phyloP scores from a whole-genome alignment of 2,888 invertebrate genomes.

The Graphium colonna region DNA sequence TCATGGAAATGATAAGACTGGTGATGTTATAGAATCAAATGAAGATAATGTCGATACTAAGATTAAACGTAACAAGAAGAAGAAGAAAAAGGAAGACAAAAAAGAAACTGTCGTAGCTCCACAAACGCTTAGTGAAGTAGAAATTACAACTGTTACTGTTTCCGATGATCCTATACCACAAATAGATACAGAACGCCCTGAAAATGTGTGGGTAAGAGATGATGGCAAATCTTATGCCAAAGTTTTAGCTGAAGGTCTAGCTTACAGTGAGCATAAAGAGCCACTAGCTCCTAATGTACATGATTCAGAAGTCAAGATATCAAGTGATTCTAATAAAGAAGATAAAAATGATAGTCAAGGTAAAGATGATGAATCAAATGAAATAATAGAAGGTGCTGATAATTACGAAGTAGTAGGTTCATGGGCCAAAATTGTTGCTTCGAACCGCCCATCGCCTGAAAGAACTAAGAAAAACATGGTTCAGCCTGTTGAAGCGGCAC shows the following conservation, averaged over 20 bases:
- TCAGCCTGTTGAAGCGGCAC: conserved; percentile 26
- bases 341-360: conserved; percentile 13
- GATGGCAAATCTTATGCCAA: conserved; percentile 86
- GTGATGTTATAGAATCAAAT: background rate
- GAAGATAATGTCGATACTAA: conserved; percentile 40
- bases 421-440: conserved; percentile 69
- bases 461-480: conserved; percentile 40
- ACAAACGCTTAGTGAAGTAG: background rate
- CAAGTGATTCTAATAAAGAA: conserved; percentile 16
- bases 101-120: conserved; percentile 32
- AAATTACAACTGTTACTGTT: conserved; percentile 18
- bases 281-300: background rate
- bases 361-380: conserved; percentile 25
- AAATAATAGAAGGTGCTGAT: conserved; percentile 22
- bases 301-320: background rate
- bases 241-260: conserved; percentile 77
- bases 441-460: conserved; percentile 56
- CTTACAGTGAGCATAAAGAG: conserved; percentile 1
- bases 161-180: conserved; percentile 2
- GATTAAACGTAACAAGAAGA: conserved; percentile 55
- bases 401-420: conserved; percentile 40
- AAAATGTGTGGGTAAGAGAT: conserved; percentile 75
- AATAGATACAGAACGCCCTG: background rate
- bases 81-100: conserved; percentile 57
- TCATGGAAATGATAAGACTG: conserved; percentile 19